Percentiles rank a stretch among this genome's conserved stretches.
These are phyloP conservation scores for Bruchidius siliquastri DNA, from an alignment of 2,888 invertebrate species.

Conservation along the genomic window DNA sequence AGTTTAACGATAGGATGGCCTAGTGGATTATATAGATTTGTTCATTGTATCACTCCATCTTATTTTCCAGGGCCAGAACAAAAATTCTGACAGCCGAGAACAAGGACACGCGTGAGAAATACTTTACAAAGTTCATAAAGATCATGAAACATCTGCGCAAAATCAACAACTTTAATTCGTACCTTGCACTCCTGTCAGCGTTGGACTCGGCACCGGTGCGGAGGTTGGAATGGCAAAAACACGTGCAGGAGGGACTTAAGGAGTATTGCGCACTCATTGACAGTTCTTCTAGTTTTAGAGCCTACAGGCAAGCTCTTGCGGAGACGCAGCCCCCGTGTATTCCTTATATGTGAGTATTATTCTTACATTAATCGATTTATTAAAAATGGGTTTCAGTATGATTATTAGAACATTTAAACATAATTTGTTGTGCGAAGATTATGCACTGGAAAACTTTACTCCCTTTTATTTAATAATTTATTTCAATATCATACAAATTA, in stretches of 20 bases:
- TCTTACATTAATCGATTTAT: slow-evolving; percentile 1
- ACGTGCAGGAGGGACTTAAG: slow-evolving; percentile 84
- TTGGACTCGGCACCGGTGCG: slow-evolving; percentile 92
- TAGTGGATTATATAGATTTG: no score
- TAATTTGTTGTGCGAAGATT: no score
- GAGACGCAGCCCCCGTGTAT: slow-evolving; percentile 97
- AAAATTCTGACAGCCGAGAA: slow-evolving; percentile 89
- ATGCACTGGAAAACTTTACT: not conserved
- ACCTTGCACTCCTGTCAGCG: slow-evolving; percentile 92
- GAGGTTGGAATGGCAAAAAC: slow-evolving; percentile 90
- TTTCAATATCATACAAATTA: no score
- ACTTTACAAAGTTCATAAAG: slow-evolving; percentile 92
- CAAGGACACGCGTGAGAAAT: slow-evolving; percentile 86
- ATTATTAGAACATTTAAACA: not conserved
- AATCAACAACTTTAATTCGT: slow-evolving; percentile 98
- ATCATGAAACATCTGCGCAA: slow-evolving; percentile 97
- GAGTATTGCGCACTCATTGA: slow-evolving; percentile 96
- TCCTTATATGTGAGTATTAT: slow-evolving; percentile 87
- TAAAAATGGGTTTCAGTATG: not conserved
- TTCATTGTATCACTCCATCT: not conserved
- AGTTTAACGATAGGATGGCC: no score
- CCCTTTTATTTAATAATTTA: no score
- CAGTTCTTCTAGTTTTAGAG: slow-evolving; percentile 94
- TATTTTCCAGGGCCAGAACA: slow-evolving; percentile 68
- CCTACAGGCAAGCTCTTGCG: slow-evolving; percentile 90